Conservation (phyloP, 2,888 invertebrate genomes). For the Aromia moschata region DNA sequence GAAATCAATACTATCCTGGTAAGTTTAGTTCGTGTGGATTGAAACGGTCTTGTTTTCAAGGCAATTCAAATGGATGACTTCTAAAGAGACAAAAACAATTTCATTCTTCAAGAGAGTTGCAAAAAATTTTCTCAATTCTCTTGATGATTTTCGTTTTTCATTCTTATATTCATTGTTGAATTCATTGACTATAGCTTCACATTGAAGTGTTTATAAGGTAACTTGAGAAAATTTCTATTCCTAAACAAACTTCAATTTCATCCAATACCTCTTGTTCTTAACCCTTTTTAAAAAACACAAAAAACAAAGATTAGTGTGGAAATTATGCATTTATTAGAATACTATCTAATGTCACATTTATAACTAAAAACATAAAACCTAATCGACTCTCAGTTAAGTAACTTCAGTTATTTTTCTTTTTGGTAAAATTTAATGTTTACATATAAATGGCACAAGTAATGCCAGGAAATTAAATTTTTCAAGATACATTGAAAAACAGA, state of each 20-base stretch:
- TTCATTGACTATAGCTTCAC: conserved; percentile 44
- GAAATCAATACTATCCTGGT: conserved; percentile 7
- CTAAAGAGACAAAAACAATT: conserved; percentile 48
- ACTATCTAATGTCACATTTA: conserved; percentile 44
- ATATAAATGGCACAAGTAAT: conserved; percentile 17
- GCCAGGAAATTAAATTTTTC: conserved; percentile 7
- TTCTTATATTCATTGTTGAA: conserved; percentile 38
- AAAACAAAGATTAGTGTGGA: conserved; percentile 65
- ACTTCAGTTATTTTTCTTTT: conserved; percentile 4
- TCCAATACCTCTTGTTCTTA: conserved; percentile 86
- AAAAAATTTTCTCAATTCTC: conserved; percentile 55
- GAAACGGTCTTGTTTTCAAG: conserved; percentile 29
- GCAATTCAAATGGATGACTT: conserved; percentile 47
- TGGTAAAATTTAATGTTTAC: conserved; percentile 11
- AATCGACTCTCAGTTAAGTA: not conserved
- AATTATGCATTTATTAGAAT: conserved; percentile 44
- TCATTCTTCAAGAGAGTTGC: conserved; percentile 59
- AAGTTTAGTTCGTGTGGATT: conserved; percentile 13
- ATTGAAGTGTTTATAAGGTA: conserved; percentile 32
- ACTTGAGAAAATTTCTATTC: conserved; percentile 40
- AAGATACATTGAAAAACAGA: conserved; percentile 9
- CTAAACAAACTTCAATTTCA: conserved; percentile 67
- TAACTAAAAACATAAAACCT: conserved; percentile 12
- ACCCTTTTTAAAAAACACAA: conserved; percentile 84
- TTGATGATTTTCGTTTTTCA: conserved; percentile 48